Evolutionary conservation across 2,113 vertebrate genomes (phyloP).

Genomic region (Chrysemys picta): DNA sequence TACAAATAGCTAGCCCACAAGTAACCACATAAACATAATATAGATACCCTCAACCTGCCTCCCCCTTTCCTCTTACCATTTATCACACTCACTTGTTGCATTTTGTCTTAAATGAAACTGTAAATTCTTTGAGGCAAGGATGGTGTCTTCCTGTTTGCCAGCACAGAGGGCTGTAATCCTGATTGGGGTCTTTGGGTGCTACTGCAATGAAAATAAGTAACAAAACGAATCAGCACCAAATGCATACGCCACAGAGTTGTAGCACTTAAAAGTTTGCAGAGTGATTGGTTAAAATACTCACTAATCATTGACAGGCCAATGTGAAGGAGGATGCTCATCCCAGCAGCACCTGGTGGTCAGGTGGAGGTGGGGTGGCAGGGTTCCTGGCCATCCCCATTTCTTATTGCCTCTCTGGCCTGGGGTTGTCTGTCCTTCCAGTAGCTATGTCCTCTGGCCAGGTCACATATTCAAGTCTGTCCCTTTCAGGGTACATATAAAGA

Average conservation of each 20-base stretch:
- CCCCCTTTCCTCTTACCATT: neutral
- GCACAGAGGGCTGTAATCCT: neutral
- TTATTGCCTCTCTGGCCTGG: neutral
- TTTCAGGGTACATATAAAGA: neutral
- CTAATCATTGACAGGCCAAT: neutral
- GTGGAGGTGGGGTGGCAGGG: neutral
- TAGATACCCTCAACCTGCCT: neutral
- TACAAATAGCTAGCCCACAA: neutral
- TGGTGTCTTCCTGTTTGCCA: neutral
- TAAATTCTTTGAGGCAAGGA: neutral
- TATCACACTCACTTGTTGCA: rapidly evolving
- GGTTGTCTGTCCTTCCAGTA: neutral
- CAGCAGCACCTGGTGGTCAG: neutral
- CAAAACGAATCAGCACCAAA: neutral
- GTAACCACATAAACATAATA: rapidly evolving
- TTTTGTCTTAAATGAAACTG: neutral
- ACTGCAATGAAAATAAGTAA: neutral
- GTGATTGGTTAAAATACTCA: neutral
- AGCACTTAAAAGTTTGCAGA: neutral
- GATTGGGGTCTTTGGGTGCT: neutral
- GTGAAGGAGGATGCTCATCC: neutral
- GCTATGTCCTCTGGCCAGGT: neutral
- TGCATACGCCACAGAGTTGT: neutral
- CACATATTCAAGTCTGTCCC: neutral
- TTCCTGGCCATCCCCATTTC: neutral